Evolutionary conservation across 1,140 invertebrate species (phyloP), one percentile per base, ranked within the genome.

Genomic region (Ctenoplectra terminalis): DNA sequence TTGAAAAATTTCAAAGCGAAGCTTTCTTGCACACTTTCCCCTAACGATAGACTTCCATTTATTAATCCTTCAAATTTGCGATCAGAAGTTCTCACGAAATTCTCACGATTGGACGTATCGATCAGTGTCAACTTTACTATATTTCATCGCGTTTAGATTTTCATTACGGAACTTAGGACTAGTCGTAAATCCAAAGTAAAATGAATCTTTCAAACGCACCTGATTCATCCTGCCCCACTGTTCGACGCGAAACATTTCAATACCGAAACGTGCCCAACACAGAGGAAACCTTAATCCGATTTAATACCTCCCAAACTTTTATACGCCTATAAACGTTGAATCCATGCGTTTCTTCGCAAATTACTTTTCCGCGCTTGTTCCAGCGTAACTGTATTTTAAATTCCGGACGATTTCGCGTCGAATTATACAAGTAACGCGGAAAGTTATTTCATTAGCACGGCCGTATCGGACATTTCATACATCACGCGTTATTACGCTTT

Each of bases 381-480:
- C 13, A 23, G 9, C 9, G 1, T 37, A 40, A n/a, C 46, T 3
- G 20, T 0, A 11, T 56, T 56, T 48, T 8, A 34, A 37, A 77
- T 43, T 64, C 29, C 46, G 1, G 13, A 11, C 48, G 26, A 31
- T 46, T 54, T n/a, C 74, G 37, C 8, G 20, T 2, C 20, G 50
- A 40, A 76, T 66, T 43, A 31, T 54, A 67, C 40, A 61, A 79
- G n/a, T 31, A 79, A 79, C 20, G 20, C 5, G 34, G 15, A 56
- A 73, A 79, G 77, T 79, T 79, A 73, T 73, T 79, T 79, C 77
- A 79, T 79, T 79, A 73, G 46, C 8, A 26, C 8, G 5, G 15
- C 0, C 1, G 26, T 40, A 60, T 52, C 29, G 11, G 1, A 31
- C 29, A 50, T 79, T 73, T 52, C 77, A 15, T 52, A 7, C 46